Evolutionary conservation across 2,797 vertebrate genomes (phyloP).

Genomic region (Catharus ustulatus): DNA sequence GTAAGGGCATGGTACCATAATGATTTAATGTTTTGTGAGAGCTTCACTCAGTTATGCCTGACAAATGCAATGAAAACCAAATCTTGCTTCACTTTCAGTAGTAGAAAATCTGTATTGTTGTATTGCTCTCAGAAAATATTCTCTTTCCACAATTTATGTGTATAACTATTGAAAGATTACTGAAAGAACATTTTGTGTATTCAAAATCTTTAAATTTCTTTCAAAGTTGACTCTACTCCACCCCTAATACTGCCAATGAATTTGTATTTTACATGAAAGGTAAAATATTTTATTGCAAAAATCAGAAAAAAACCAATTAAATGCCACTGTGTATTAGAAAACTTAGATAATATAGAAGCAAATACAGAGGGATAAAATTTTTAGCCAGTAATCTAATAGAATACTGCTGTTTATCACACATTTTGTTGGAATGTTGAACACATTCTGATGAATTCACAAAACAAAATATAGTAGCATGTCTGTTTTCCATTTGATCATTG

Average conservation of each 20-base stretch:
- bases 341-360: neutral
- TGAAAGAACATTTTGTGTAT: neutral
- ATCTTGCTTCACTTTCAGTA: neutral
- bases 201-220: neutral
- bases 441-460: neutral
- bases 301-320: neutral
- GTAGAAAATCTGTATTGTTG: neutral
- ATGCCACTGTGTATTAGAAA: neutral
- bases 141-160: neutral
- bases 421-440: neutral
- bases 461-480: neutral
- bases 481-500: neutral
- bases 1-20: neutral
- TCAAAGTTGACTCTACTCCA: neutral
- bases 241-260: neutral
- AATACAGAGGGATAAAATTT: neutral
- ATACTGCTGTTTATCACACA: neutral
- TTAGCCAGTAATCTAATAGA: neutral
- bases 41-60: neutral
- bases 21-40: neutral
- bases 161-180: neutral
- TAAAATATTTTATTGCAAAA: neutral
- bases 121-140: neutral
- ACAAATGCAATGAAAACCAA: neutral
- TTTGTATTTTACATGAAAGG: neutral